Conservation (phyloP, 2,113 vertebrate species). For the Dryoscopus gambensis region DNA sequence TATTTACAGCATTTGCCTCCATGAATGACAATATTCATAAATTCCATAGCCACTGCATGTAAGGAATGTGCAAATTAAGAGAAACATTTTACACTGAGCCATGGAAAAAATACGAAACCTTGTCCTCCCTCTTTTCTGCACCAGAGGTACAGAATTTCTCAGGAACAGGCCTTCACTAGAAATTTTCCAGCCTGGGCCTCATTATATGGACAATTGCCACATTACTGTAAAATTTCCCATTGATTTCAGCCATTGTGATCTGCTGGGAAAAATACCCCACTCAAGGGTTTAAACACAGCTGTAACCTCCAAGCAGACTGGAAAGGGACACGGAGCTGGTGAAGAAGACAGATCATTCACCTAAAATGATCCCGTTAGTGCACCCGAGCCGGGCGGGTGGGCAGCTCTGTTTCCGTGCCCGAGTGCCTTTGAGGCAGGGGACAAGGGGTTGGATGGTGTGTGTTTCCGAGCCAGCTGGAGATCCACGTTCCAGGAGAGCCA, state of each 20-base stretch:
- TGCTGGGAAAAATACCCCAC: not conserved
- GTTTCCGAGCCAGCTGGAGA: not conserved
- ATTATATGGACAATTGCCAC: not conserved
- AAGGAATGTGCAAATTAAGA: not conserved
- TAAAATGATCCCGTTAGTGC: not conserved
- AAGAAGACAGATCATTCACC: not conserved
- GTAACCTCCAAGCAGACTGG: not conserved
- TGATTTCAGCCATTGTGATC: not conserved
- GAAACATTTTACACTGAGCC: not conserved
- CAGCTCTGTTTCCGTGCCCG: not conserved
- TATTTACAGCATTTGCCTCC: not conserved
- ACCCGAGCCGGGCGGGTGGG: accelerated
- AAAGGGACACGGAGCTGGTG: not conserved
- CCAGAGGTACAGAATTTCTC: not conserved
- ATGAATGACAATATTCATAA: not conserved
- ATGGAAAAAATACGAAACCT: not conserved
- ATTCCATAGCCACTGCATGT: not conserved
- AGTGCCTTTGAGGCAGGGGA: not conserved
- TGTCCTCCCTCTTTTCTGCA: accelerated
- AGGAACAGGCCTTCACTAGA: not conserved
- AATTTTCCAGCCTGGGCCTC: not conserved
- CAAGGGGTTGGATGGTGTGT: not conserved
- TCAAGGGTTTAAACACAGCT: not conserved
- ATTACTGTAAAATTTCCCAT: not conserved
- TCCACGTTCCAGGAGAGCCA: not conserved